Evolutionary conservation across 1,140 invertebrate genomes (phyloP), one percentile per base, ranked within the genome.

Genomic region (Sycobia sp.): DNA sequence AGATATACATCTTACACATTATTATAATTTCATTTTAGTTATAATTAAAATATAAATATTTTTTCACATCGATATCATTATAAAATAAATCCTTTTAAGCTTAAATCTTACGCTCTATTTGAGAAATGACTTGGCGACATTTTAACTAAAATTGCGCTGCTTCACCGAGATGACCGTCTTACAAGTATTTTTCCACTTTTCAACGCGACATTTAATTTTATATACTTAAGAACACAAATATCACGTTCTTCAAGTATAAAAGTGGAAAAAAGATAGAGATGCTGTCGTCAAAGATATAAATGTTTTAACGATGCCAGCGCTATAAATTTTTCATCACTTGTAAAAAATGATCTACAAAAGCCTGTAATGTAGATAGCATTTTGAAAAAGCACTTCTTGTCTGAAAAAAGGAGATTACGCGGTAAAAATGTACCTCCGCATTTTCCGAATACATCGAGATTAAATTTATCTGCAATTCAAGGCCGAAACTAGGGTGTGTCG

Each of bases 51-150:
- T 60, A 65, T 60, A 38, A 60, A 60, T 20, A 34, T 60, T n/a
- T 49, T 10, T 25, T 46, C 43, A 56, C 43, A 53, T 62, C 20
- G 14, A 58, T 62, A 53, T 50, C 44, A 51, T 67, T 69, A 65
- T 63, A 71, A 73, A 75, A 71, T 70, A 71, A 69, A 65, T 32
- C 65, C 32, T 67, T 60, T 71, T 66, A 70, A 73, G 57, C 62
- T 68, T 72, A 72, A 70, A 64, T 46, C 34, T 58, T 73, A 71
- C 29, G 11, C 74, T 67, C 74, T 76, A 68, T 69, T 69, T 62
- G 70, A 69, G 67, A 76, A 75, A 53, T 73, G 39, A 67, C 44
- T 57, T 18, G 36, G 38, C 38, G 38, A 18, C 44, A 41, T 16
- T 57, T 51, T 43, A 4, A 51, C 22, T 55, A 57, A 51, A 23